Percentiles rank a stretch among this genome's conserved stretches.
These are phyloP conservation scores for Drosophila tropicalis DNA, from an alignment of 1,140 invertebrate genomes.

Conservation along the genomic window DNA sequence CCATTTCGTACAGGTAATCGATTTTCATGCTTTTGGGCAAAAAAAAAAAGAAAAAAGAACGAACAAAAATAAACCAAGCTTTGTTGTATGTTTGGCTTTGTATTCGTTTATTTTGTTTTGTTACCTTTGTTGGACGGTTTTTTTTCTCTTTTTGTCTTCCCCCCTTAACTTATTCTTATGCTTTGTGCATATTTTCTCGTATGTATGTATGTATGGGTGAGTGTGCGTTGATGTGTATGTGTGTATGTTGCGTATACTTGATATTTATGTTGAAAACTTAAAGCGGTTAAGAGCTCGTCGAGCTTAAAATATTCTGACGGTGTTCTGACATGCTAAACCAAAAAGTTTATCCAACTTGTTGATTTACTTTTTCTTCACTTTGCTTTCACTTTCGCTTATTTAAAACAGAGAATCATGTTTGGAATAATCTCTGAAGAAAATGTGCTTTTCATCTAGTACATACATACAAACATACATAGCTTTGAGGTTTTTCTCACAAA, in stretches of 20 bases:
- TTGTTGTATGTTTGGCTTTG: slow-evolving; percentile 57
- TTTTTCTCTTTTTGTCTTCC: slow-evolving; percentile 47
- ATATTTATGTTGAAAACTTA: slow-evolving; percentile 80
- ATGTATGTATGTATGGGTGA: background rate
- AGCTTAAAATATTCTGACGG: slow-evolving; percentile 74
- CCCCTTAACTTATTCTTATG: slow-evolving; percentile 44
- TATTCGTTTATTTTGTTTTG: slow-evolving; percentile 30
- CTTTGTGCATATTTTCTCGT: slow-evolving; percentile 35
- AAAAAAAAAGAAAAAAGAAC: slow-evolving; percentile 31
- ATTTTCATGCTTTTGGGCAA: slow-evolving; percentile 76
- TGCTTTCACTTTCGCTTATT: slow-evolving; percentile 20
- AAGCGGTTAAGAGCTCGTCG: slow-evolving; percentile 76
- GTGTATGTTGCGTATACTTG: slow-evolving; percentile 68
- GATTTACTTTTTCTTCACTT: slow-evolving; percentile 62
- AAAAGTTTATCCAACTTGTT: slow-evolving; percentile 72
- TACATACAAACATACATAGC: background rate
- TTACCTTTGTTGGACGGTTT: slow-evolving; percentile 28
- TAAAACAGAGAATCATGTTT: slow-evolving; percentile 46
- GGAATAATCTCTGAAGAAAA: slow-evolving; percentile 56
- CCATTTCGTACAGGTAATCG: slow-evolving; percentile 79
- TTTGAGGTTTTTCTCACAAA: slow-evolving; percentile 1
- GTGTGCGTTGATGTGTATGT: slow-evolving; percentile 16
- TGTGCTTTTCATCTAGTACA: slow-evolving; percentile 56
- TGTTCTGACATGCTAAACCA: slow-evolving; percentile 51
- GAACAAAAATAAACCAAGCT: slow-evolving; percentile 70